Conservation (phyloP, 2,113 vertebrate species). For the Alectura lathami region DNA sequence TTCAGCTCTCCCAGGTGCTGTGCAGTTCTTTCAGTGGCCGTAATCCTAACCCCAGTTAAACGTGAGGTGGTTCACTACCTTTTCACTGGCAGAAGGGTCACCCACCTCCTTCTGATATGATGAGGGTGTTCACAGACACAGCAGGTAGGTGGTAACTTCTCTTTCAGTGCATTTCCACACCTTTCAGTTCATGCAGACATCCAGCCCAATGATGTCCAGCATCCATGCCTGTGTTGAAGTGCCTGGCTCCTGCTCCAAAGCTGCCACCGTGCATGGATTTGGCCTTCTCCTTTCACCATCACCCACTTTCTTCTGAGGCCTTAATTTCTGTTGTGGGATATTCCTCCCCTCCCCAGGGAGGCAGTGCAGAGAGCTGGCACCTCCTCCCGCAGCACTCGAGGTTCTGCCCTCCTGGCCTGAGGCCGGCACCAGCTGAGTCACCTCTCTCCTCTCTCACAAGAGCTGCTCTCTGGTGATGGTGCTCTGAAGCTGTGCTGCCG, state of each 20-base stretch:
- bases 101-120: background rate
- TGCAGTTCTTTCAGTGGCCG: background rate
- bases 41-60: background rate
- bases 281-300: background rate
- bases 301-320: background rate
- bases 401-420: background rate
- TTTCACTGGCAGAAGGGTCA: background rate
- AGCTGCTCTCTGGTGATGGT: background rate
- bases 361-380: background rate
- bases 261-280: rapidly evolving
- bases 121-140: background rate
- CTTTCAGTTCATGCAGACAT: background rate
- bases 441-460: background rate
- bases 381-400: background rate
- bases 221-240: background rate
- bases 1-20: background rate
- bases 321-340: background rate
- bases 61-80: background rate
- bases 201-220: background rate
- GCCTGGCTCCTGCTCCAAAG: background rate
- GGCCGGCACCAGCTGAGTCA: rapidly evolving
- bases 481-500: background rate
- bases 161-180: background rate
- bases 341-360: background rate
- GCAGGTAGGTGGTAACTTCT: background rate